Evolutionary conservation across 2,888 invertebrate genomes (phyloP), one percentile per base, ranked within the genome.

Genomic region (Pterostichus niger): DNA sequence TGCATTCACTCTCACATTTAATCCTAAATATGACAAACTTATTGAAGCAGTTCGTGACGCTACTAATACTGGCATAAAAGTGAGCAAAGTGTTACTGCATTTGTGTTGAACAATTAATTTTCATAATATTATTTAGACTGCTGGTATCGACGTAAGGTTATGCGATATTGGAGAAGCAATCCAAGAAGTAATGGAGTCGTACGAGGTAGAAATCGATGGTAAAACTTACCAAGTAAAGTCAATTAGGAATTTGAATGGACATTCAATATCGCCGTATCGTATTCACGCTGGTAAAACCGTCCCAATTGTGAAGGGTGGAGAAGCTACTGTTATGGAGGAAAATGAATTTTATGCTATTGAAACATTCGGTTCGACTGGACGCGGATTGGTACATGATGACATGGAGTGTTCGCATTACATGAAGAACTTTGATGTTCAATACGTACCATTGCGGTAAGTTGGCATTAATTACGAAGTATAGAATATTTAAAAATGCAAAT

Each of bases 321-420:
- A 99, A 89, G 96, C 97, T 0, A 98, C 97, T 0, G 94, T 96
- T 84, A 99, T 99, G 99, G 99, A 99, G 90, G 99, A 99, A 89
- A 97, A 98, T 88, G 99, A 99, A 91, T 98, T 99, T 90, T 99
- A 99, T 91, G 99, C 99, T 0, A 99, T 99, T 86, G 99, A 99
- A 91, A 99, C 99, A 0, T 99, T 99, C 89, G 99, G 99, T 56
- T 99, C 99, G 6, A 99, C 99, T 0, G 99, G 99, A 1, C 94
- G 95, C 78, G 97, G 97, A 0, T 91, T 95, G 84, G 99, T 99
- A 1, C 99, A 99, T 88, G 99, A 99, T 89, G 99, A 99, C 88
- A 98, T 99, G 96, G 99, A 99, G 88, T 97, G 97, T 87, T 99
- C 99, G 13, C 99, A 99, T 91, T 99, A 99, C 90, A 99, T 99